These are phyloP conservation scores for Globicephala melas DNA, from an alignment of 2,113 vertebrate species.

Conservation along the genomic window DNA sequence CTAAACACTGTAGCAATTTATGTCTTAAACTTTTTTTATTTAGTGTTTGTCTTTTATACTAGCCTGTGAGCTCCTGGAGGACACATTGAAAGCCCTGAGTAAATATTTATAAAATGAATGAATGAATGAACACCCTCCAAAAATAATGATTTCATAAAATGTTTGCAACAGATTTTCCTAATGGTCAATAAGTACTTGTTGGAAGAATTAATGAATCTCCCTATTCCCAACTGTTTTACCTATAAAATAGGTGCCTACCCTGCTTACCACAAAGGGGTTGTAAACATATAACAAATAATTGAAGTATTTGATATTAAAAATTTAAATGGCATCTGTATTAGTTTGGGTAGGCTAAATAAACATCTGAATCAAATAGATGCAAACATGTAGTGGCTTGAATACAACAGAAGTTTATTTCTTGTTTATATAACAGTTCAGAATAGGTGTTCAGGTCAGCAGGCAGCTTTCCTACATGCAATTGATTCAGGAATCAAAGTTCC, in stretches of 20 bases:
- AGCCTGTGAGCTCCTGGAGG: background rate
- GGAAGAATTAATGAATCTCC: background rate
- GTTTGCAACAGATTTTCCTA: background rate
- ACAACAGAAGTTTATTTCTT: background rate
- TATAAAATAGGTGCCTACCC: background rate
- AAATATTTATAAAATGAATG: background rate
- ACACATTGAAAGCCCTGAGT: background rate
- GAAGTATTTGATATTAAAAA: slow-evolving; percentile 18
- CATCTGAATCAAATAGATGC: background rate
- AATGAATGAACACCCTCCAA: background rate
- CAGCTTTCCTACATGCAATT: background rate
- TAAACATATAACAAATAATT: background rate
- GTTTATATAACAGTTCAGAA: slow-evolving; percentile 8
- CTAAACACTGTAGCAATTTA: background rate
- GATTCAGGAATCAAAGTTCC: background rate
- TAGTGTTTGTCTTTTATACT: background rate
- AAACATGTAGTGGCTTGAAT: background rate
- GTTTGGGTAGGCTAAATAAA: background rate
- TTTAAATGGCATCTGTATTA: background rate
- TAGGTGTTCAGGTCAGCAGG: background rate
- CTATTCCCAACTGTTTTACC: background rate
- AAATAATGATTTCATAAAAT: background rate
- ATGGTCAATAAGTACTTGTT: background rate
- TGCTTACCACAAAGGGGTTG: background rate
- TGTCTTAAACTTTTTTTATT: background rate